phyloP scores from a whole-genome alignment of 2,888 invertebrate genomes.

The Andrena hattorfiana region DNA sequence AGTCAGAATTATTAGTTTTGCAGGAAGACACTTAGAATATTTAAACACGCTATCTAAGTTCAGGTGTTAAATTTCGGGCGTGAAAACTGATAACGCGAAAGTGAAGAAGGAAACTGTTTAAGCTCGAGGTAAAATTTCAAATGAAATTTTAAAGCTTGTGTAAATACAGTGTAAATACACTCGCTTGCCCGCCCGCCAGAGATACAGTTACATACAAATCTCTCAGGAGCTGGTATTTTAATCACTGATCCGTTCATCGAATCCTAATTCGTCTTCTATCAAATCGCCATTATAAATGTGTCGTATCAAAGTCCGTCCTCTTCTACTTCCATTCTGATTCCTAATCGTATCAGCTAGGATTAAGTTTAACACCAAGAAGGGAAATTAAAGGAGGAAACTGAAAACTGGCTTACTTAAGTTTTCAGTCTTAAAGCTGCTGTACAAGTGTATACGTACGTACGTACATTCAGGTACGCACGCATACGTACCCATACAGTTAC shows the following conservation, averaged over 20 bases:
- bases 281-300: constrained; percentile 44
- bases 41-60: no score
- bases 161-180: no score
- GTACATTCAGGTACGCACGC: constrained; percentile 3
- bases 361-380: constrained; percentile 5
- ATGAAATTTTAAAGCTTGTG: no score
- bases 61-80: no score
- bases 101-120: no score
- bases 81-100: no score
- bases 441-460: constrained; percentile 37
- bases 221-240: constrained; percentile 29
- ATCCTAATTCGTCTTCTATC: constrained; percentile 41
- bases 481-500: neutral
- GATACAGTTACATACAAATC: constrained; percentile 33
- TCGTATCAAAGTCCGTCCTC: constrained; percentile 50
- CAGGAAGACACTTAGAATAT: no score
- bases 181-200: no score
- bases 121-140: no score
- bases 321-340: constrained; percentile 29
- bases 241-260: constrained; percentile 21
- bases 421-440: constrained; percentile 51
- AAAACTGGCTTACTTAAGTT: constrained; percentile 40
- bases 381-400: constrained; percentile 34
- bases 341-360: constrained; percentile 5
- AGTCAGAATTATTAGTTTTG: no score